Evolutionary conservation across 2,888 invertebrate genomes (phyloP), one percentile per base, ranked within the genome.

Genomic region (Lapara coniferarum): DNA sequence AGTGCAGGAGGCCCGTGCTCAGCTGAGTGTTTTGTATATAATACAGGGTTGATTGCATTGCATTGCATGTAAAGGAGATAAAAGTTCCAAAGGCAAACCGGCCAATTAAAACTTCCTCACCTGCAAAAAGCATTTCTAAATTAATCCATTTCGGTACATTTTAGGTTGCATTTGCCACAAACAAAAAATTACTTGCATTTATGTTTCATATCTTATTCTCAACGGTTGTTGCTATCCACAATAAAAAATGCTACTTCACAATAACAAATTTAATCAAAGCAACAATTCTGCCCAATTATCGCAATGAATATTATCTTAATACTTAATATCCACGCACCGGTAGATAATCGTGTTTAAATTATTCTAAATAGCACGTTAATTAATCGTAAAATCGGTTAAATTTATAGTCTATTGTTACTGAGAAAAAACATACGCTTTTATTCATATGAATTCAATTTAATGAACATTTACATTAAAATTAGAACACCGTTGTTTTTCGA

Each of bases 401-500:
- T 19, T 7, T 51, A 68, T 14, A 68, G n/a, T 53, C 75, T 69
- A 75, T 77, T 74, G 73, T 70, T 70, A 73, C 57, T 67, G 59
- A 66, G 63, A 72, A 71, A 71, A 53, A 14, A 53, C 63, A 44
- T 68, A 68, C 68, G 53, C 16, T 53, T 52, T 69, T 63, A 56
- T 58, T 70, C 63, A 70, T 72, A 63, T 67, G 58, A 74, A 69
- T 57, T 66, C 57, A 71, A 68, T 71, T 71, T 77, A 66, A 37
- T 75, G 75, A 73, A 74, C 72, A 71, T 66, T 73, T 70, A 69
- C 66, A 57, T 72, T 70, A 71, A 76, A 77, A 77, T 74, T 77
- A 71, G 77, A 77, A 72, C 77, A 74, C 70, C 72, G 46, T 70
- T 70, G 67, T 72, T 78, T 76, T 79, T 74, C 70, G 72, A 73